Evolutionary conservation across 2,113 vertebrate genomes (phyloP), one percentile per base, ranked within the genome.

Genomic region (Thinocorus orbignyianus): DNA sequence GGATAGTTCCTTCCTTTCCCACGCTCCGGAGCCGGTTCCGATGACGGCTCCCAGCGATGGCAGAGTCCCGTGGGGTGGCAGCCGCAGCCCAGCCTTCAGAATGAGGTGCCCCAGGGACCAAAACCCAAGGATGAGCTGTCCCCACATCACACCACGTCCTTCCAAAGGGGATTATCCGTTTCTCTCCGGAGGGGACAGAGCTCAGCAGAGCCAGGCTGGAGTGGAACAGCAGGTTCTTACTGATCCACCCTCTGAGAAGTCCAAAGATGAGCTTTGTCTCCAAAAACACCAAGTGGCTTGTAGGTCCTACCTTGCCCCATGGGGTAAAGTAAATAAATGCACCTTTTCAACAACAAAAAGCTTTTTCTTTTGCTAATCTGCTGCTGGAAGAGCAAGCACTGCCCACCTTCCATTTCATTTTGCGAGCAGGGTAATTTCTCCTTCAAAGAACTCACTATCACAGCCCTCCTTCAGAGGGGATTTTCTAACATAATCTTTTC

Each of bases 1-100:
- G 81, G 42, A 91, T 5, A 85, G 88, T 68, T 87, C 92, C 92
- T 97, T 72, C 94, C 95, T 90, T 95, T 97, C 95, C 93, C 96
- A 97, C 92, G 92, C 95, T 77, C 92, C n/a, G 0, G 90, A 64
- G 86, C 74, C 5, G 70, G 26, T 68, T 85, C 93, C 1, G 7
- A 72, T 65, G n/a, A 10, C 92, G 79, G 79, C 81, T 88, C 74
- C 83, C 90, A 66, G 37, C 0, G 2, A 37, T 1, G 2, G 39
- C 83, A 58, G 73, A 8, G 9, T 66, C 81, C 64, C 51, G 2
- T 1, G 10, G 54, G 92, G 58, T 49, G 3, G 55, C 62, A 17
- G 81, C 87, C 41, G 3, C 31, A 13, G 88, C 42, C 46, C 12
- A 0, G 42, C 73, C 18, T 39, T 17, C 2, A 1, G 23, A 61